These are phyloP conservation scores for Poeciliopsis prolifica DNA, from an alignment of 2,113 vertebrate genomes.

Conservation along the genomic window DNA sequence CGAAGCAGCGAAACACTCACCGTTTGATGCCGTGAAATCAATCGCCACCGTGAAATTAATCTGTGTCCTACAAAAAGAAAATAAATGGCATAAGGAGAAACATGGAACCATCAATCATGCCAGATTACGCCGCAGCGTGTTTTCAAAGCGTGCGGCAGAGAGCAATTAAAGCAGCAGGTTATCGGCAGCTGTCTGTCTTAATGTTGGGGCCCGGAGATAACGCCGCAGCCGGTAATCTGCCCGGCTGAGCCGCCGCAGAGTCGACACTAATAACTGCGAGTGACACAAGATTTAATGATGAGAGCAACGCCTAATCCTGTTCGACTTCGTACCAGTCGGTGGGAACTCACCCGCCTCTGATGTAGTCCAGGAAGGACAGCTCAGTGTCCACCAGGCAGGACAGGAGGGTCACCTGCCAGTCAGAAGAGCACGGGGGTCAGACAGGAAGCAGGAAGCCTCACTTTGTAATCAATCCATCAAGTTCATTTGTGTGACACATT, in stretches of 20 bases:
- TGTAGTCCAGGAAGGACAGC: constrained; percentile 98
- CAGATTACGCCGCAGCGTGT: constrained; percentile 50
- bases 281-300: constrained; percentile 9
- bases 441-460: background rate
- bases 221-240: constrained; percentile 11
- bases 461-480: no score
- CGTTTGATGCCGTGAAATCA: constrained; percentile 98
- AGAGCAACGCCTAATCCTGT: background rate
- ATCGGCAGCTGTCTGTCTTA: constrained; percentile 49
- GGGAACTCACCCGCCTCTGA: constrained; percentile 94
- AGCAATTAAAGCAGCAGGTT: constrained; percentile 53
- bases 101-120: constrained; percentile 47
- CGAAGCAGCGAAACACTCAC: constrained; percentile 80
- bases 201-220: constrained; percentile 38
- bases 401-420: constrained; percentile 91
- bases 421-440: background rate
- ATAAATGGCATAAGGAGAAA: constrained; percentile 26
- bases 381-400: constrained; percentile 98
- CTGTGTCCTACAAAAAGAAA: constrained; percentile 88
- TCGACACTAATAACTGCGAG: constrained; percentile 1
- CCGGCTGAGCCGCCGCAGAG: constrained; percentile 3
- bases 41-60: constrained; percentile 99
- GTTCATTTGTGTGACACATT: no score
- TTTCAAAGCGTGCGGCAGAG: constrained; percentile 38
- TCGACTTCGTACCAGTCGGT: background rate